Conservation (phyloP, 2,113 vertebrate genomes). For the Bungarus multicinctus region DNA sequence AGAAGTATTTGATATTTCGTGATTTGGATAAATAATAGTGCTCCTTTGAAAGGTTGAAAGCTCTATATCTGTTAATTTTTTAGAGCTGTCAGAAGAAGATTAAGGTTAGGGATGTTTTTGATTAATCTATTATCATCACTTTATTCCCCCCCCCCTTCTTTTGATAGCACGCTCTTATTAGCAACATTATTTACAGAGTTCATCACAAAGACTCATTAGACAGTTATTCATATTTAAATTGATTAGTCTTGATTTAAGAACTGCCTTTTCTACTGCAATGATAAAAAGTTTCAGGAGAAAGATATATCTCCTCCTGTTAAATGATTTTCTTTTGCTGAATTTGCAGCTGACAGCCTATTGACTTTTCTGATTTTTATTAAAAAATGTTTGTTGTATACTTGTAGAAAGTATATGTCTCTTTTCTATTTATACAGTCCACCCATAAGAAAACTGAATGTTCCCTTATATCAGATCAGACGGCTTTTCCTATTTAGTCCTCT, state of each 20-base stretch:
- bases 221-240: slow-evolving; percentile 24
- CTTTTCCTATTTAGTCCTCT: background rate
- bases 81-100: background rate
- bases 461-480: background rate
- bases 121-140: background rate
- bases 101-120: background rate
- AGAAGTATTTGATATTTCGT: background rate
- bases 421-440: background rate
- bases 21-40: background rate
- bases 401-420: background rate
- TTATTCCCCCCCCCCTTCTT: background rate
- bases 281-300: background rate
- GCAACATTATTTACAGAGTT: background rate
- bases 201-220: slow-evolving; percentile 5
- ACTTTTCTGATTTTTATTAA: background rate
- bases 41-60: background rate
- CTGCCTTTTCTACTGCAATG: background rate
- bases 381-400: background rate
- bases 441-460: background rate
- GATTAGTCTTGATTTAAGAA: slow-evolving; percentile 8
- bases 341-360: background rate
- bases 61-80: background rate
- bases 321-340: background rate
- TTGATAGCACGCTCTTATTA: background rate
- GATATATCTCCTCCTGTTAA: background rate